These are phyloP conservation scores for Ferrisia virgata DNA, from an alignment of 2,888 invertebrate genomes.

Conservation along the genomic window DNA sequence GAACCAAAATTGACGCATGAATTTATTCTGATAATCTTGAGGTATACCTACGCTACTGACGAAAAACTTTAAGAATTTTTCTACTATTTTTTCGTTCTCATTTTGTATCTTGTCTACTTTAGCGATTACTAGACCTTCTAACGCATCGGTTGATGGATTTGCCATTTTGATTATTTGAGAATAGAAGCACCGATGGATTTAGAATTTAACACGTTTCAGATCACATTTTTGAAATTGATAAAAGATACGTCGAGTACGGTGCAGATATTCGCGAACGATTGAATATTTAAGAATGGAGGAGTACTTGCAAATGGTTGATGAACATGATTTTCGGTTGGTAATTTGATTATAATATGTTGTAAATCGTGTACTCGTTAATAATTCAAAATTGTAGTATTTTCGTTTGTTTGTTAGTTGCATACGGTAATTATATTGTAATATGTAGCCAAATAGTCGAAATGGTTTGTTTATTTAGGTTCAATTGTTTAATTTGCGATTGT, in stretches of 20 bases:
- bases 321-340: neutral
- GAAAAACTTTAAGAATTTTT: slow-evolving; percentile 35
- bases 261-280: too few species aligned
- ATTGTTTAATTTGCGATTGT: neutral
- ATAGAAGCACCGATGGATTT: neutral
- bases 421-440: too few species aligned
- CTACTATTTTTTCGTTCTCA: slow-evolving; percentile 30
- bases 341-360: neutral
- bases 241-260: too few species aligned
- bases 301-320: neutral
- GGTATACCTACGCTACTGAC: slow-evolving; percentile 25
- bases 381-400: neutral
- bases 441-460: neutral
- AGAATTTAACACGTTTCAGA: neutral
- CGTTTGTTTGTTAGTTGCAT: too few species aligned
- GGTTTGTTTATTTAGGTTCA: neutral
- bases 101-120: slow-evolving; percentile 32
- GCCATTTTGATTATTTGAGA: neutral
- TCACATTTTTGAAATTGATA: too few species aligned
- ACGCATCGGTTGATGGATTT: neutral
- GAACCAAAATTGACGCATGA: slow-evolving; percentile 35
- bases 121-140: slow-evolving; percentile 29
- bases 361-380: neutral
- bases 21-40: slow-evolving; percentile 23
- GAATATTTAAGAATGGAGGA: too few species aligned